Evolutionary conservation across 2,888 invertebrate species (phyloP), one percentile per base, ranked within the genome.

Genomic region (Bugula neritina): DNA sequence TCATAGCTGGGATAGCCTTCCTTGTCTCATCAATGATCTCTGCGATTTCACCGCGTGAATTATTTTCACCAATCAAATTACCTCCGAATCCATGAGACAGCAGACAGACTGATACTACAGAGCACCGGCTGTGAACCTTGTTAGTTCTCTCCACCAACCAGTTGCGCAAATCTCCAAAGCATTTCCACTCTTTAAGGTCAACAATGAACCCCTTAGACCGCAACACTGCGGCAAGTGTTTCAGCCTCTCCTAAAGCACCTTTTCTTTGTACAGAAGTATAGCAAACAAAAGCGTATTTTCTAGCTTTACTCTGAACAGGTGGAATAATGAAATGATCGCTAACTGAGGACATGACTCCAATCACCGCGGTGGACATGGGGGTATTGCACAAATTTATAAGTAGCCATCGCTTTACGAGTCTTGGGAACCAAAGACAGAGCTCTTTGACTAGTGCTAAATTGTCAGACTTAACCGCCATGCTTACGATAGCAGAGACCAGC

Each of bases 261-360:
- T 63, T 10, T 25, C 63, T 25, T 13, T 31, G 31, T n/a, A 17
- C 5, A 31, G 31, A 31, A 34, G 27, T 63, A 27, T 25, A 63
- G 63, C 63, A 63, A n/a, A 63, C 31, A 63, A 63, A 63, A 31
- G 63, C 63, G 10, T 31, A 27, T 31, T 34, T 63, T 34, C 27
- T 63, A 3, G 63, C 63, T 31, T 34, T 34, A 13, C 5, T 29
- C 31, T 31, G 63, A 27, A 27, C 29, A 5, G 31, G 27, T 63
- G 63, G 63, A 13, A 63, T 29, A 13, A 34, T 34, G 31, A 25
- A 63, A 5, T 5, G 21, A 13, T 63, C 31, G 31, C 13, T 17
- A 3, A 25, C 2, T 10, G 63, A 10, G 5, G 34, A 25, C 5
- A 63, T 29, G 2, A 63, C 31, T 31, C n/a, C 5, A 34, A 63